phyloP scores from a whole-genome alignment of 2,113 vertebrate species.

The Odobenus rosmarus region DNA sequence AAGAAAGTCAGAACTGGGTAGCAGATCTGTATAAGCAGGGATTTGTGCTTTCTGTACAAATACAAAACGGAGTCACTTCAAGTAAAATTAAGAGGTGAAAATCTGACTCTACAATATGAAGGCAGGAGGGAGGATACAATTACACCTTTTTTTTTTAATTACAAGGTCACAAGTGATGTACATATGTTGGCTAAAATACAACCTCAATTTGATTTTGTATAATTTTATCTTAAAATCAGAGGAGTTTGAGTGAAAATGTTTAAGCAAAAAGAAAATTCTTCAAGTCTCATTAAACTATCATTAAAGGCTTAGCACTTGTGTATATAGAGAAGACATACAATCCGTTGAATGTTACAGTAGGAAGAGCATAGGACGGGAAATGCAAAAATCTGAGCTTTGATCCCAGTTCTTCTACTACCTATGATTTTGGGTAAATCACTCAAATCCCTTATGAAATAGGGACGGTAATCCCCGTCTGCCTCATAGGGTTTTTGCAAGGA shows the following conservation, averaged over 20 bases:
- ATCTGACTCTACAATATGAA: neutral
- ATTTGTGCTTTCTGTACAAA: neutral
- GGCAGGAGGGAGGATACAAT: neutral
- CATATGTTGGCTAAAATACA: constrained; percentile 34
- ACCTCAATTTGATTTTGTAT: constrained; percentile 54
- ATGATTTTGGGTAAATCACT: constrained; percentile 42
- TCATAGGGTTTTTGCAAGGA: constrained; percentile 57
- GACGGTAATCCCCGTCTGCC: neutral
- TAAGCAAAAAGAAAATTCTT: constrained; percentile 51
- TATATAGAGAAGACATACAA: constrained; percentile 27
- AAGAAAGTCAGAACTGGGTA: neutral
- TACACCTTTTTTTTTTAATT: constrained; percentile 49
- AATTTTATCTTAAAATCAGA: constrained; percentile 59
- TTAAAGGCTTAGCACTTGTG: constrained; percentile 63
- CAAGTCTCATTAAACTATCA: constrained; percentile 64
- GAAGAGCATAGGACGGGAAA: constrained; percentile 32
- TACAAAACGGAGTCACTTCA: neutral
- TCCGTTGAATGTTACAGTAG: neutral
- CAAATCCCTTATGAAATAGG: constrained; percentile 57
- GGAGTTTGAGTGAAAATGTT: constrained; percentile 61
- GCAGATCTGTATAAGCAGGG: neutral
- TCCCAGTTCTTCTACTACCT: neutral
- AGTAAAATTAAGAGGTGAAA: constrained; percentile 10
- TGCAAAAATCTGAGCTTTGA: neutral
- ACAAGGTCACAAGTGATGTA: neutral